Conservation (phyloP, 2,797 vertebrate species). For the Cryptoprocta ferox region DNA sequence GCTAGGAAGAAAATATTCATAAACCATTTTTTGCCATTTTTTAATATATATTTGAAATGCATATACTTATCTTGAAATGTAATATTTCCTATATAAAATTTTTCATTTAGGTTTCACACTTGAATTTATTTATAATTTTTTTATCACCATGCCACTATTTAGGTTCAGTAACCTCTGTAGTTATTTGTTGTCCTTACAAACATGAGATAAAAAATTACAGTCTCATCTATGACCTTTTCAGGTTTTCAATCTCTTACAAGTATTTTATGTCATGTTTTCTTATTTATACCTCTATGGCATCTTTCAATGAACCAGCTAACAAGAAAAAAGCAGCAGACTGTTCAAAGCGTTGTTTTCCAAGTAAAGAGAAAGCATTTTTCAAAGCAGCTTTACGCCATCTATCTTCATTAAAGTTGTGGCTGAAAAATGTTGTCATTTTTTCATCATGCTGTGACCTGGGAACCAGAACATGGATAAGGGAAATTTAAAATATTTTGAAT, state of each 20-base stretch:
- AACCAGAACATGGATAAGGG: slow-evolving; percentile 57
- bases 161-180: background rate
- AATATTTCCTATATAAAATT: background rate
- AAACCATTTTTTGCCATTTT: slow-evolving; percentile 13
- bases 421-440: slow-evolving; percentile 99
- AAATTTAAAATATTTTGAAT: slow-evolving; percentile 31
- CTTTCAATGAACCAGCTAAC: slow-evolving; percentile 97
- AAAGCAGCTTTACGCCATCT: slow-evolving; percentile 98
- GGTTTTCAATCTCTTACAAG: background rate
- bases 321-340: slow-evolving; percentile 99
- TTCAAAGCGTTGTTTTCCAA: slow-evolving; percentile 99
- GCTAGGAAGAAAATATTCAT: slow-evolving; percentile 1
- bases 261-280: background rate
- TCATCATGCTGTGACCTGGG: slow-evolving; percentile 96
- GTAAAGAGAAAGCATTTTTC: slow-evolving; percentile 98
- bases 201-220: background rate
- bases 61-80: background rate
- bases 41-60: background rate
- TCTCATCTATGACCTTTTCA: background rate
- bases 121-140: background rate
- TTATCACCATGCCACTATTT: background rate
- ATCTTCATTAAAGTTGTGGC: slow-evolving; percentile 98
- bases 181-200: slow-evolving; percentile 6
- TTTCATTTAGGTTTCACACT: background rate
- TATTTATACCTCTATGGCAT: slow-evolving; percentile 95